These are phyloP conservation scores for Pseudanteris insignis DNA, from an alignment of 2,888 invertebrate genomes.

Conservation along the genomic window DNA sequence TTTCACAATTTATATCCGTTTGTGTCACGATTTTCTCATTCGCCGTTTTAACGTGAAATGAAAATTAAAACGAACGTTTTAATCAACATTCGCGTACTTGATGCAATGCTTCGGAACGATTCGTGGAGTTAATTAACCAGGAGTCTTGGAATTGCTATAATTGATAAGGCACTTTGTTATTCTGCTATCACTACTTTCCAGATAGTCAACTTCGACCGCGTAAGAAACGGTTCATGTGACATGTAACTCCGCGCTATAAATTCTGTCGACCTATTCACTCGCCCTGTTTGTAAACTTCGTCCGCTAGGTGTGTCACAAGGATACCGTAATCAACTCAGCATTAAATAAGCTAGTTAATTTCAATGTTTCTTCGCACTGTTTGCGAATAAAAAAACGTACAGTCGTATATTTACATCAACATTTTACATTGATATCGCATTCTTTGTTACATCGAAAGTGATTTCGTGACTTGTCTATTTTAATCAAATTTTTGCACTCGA, in stretches of 20 bases:
- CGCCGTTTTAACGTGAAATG: too few species aligned
- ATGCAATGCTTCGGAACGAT: conserved; percentile 11
- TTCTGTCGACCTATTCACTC: conserved; percentile 51
- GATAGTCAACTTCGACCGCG: conserved; percentile 49
- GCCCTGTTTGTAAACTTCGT: conserved; percentile 39
- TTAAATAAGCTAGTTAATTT: conserved; percentile 43
- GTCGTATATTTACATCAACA: conserved; percentile 20
- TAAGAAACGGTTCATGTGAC: conserved; percentile 49
- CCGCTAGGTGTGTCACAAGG: conserved; percentile 36
- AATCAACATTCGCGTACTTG: conserved; percentile 14
- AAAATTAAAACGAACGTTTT: conserved; percentile 8
- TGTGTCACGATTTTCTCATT: too few species aligned
- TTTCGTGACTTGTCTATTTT: too few species aligned
- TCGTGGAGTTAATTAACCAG: conserved; percentile 23
- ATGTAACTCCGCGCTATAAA: conserved; percentile 50
- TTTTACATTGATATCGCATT: too few species aligned
- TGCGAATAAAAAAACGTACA: conserved; percentile 12
- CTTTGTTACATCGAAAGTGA: too few species aligned
- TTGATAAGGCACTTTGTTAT: conserved; percentile 34
- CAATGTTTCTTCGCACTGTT: conserved; percentile 34
- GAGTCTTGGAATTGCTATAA: conserved; percentile 22
- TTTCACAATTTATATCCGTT: too few species aligned
- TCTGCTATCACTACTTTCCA: conserved; percentile 41
- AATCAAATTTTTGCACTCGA: too few species aligned
- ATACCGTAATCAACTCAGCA: conserved; percentile 37